Percentiles rank a stretch among this genome's conserved stretches.
Conservation (phyloP, 1,140 invertebrate genomes). For the Drosophila asahinai region DNA sequence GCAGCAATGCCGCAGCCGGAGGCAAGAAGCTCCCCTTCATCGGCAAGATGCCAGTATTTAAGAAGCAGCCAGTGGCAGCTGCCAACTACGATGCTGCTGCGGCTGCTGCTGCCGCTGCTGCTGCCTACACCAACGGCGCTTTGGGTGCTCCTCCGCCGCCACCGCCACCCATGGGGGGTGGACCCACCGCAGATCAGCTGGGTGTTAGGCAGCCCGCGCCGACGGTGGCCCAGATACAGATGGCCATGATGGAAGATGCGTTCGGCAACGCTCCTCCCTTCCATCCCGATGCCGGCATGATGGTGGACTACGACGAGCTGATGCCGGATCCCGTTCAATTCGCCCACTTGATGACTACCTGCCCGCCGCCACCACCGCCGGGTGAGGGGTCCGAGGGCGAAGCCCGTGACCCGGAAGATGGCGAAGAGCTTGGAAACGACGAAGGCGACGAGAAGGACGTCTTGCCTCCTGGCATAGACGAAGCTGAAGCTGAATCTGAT, state of each 20-base stretch:
- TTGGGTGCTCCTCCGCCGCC: conserved; percentile 62
- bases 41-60: conserved; percentile 89
- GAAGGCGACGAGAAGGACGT: conserved; percentile 64
- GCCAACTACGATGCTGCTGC: conserved; percentile 20
- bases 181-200: conserved; percentile 7
- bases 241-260: conserved; percentile 84
- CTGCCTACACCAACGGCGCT: conserved; percentile 45
- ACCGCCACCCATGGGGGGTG: conserved; percentile 23
- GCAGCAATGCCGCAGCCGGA: conserved; percentile 21
- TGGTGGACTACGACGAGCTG: conserved; percentile 84
- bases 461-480: conserved; percentile 80
- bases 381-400: conserved; percentile 37
- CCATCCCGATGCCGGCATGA: conserved; percentile 80
- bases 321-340: conserved; percentile 85
- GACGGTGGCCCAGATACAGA: conserved; percentile 79
- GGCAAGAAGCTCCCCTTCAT: conserved; percentile 89
- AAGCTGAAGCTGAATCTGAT: conserved; percentile 72
- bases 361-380: conserved; percentile 79
- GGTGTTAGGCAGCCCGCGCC: conserved; percentile 60
- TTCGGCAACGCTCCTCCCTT: conserved; percentile 81
- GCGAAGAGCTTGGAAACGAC: conserved; percentile 17
- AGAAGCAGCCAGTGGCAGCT: conserved; percentile 86
- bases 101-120: not conserved
- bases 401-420: conserved; percentile 4
- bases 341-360: conserved; percentile 77